Percentiles rank a stretch among this genome's conserved stretches.
Conservation (phyloP, 2,888 invertebrate genomes). For the Dexiosoma caninum region DNA sequence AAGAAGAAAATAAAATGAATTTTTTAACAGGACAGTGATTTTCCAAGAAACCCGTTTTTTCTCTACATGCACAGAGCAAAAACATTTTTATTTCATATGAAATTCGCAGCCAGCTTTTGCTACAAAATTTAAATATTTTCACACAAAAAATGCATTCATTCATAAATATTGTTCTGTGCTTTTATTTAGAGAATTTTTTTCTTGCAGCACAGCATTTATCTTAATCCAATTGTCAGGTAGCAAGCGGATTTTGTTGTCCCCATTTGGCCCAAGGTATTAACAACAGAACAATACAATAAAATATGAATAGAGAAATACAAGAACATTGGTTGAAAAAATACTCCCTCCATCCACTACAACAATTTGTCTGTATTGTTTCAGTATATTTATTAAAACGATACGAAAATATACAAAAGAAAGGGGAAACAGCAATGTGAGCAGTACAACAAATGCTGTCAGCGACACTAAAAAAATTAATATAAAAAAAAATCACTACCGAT, state of each 20-base stretch:
- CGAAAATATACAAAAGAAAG: neutral
- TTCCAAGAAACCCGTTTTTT: too few species aligned
- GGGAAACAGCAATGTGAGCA: neutral
- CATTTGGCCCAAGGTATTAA: slow-evolving; percentile 5
- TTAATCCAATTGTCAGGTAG: slow-evolving; percentile 33
- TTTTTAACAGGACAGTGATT: too few species aligned
- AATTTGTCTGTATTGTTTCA: slow-evolving; percentile 38
- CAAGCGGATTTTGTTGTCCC: slow-evolving; percentile 29
- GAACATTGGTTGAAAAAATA: neutral
- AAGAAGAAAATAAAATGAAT: too few species aligned
- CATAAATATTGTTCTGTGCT: neutral
- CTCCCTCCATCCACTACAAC: neutral
- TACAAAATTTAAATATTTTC: too few species aligned
- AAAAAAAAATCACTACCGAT: too few species aligned
- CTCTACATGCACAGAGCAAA: too few species aligned
- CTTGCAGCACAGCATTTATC: neutral
- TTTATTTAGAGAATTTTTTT: neutral
- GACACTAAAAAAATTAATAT: neutral
- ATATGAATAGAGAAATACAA: neutral
- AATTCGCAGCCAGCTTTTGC: too few species aligned
- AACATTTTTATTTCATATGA: too few species aligned
- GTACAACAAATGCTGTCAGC: neutral
- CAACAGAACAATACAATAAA: neutral
- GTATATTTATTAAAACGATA: neutral
- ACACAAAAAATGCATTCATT: neutral